phyloP scores from a whole-genome alignment of 2,888 invertebrate genomes.

The Leucophenga maculata region DNA sequence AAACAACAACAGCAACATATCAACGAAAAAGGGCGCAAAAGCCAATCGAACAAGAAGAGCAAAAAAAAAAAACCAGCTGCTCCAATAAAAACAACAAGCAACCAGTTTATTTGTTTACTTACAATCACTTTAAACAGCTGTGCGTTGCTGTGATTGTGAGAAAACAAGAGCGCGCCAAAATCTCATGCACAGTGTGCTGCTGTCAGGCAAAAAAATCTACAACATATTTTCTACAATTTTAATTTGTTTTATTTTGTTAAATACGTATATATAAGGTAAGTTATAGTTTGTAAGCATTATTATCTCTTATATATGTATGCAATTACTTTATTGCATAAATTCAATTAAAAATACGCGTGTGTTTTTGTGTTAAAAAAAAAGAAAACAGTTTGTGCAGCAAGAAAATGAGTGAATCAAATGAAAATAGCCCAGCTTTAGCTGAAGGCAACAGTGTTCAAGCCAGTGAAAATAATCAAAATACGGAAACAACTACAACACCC shows the following conservation, averaged over 20 bases:
- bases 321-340: background rate
- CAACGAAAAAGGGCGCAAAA: conserved; percentile 11
- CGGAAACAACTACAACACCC: conserved; percentile 31
- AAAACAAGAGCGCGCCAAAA: conserved; percentile 17
- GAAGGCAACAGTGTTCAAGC: background rate
- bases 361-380: background rate
- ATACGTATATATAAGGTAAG: conserved; percentile 6
- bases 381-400: background rate
- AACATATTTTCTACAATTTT: background rate
- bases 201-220: background rate
- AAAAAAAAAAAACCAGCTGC: background rate
- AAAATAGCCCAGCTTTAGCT: background rate
- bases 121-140: conserved; percentile 17
- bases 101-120: conserved; percentile 17
- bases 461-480: conserved; percentile 23
- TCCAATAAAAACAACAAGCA: background rate
- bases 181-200: conserved; percentile 9
- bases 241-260: background rate
- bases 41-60: background rate
- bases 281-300: conserved; percentile 10
- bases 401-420: conserved; percentile 20
- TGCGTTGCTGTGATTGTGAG: background rate
- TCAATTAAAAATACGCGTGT: background rate
- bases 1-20: conserved; percentile 14
- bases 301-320: background rate